Evolutionary conservation across 2,113 vertebrate genomes (phyloP).

Genomic region (Hystrix cristata): DNA sequence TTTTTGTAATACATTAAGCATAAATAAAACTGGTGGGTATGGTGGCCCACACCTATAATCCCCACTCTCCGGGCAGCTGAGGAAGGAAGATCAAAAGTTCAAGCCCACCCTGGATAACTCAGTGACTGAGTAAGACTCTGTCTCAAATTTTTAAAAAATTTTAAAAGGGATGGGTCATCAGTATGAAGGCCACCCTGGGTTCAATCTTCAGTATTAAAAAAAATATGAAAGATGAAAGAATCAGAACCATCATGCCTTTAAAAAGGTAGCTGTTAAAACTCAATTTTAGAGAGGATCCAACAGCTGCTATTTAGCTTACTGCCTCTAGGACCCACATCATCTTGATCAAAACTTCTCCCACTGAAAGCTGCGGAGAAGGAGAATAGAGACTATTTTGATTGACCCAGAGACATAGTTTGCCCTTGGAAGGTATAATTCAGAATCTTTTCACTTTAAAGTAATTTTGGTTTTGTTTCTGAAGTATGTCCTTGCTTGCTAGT

Average conservation of each 20-base stretch:
- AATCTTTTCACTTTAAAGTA: not conserved
- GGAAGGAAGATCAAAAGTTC: not conserved
- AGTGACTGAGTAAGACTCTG: not conserved
- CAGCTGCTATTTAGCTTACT: not conserved
- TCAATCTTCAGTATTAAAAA: not conserved
- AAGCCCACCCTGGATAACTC: not conserved
- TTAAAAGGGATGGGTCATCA: not conserved
- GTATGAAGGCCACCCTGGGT: not conserved
- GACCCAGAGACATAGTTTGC: not conserved
- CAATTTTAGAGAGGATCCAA: not conserved
- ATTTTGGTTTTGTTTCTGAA: not conserved
- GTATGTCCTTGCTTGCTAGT: not conserved
- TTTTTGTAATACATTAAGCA: not conserved
- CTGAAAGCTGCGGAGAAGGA: not conserved
- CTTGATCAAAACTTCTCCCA: not conserved
- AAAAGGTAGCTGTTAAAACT: not conserved
- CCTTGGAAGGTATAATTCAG: not conserved
- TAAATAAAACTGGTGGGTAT: not conserved
- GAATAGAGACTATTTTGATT: not conserved
- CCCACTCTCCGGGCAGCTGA: not conserved
- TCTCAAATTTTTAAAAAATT: not conserved
- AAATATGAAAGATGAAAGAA: not conserved
- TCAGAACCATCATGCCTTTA: not conserved
- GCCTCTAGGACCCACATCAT: not conserved
- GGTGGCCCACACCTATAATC: not conserved